Evolutionary conservation across 2,888 invertebrate species (phyloP).

Genomic region (Epirrhoe tristata): DNA sequence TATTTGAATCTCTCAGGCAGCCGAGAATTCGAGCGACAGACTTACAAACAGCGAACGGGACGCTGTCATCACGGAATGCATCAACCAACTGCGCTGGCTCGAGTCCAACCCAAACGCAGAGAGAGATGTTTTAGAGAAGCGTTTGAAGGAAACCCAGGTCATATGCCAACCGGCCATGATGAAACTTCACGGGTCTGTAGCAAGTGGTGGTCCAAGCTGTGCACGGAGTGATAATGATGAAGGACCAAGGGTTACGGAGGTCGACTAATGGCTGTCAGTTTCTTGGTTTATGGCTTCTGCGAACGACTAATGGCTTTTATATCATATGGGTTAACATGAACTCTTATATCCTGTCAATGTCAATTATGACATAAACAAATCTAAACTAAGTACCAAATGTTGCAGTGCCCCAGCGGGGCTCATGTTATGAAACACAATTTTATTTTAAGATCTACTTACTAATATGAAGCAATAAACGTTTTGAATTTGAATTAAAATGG

Average conservation of each 20-base stretch:
- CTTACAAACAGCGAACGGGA: constrained; percentile 90
- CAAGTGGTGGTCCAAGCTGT: constrained; percentile 68
- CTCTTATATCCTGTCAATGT: too few relatives aligned
- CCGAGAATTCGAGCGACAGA: constrained; percentile 88
- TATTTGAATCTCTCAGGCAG: constrained; percentile 74
- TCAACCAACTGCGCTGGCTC: constrained; percentile 91
- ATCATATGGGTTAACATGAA: too few relatives aligned
- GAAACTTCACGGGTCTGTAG: constrained; percentile 88
- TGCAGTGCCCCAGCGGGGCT: too few relatives aligned
- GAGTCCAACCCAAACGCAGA: constrained; percentile 92
- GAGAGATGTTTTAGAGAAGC: constrained; percentile 91
- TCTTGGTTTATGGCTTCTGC: too few relatives aligned
- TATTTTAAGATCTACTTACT: too few relatives aligned
- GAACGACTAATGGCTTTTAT: too few relatives aligned
- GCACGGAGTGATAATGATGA: constrained; percentile 64
- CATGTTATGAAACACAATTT: too few relatives aligned
- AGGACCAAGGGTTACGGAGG: constrained; percentile 89
- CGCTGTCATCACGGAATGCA: constrained; percentile 88
- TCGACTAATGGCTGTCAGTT: constrained; percentile 81
- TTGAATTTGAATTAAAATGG: too few relatives aligned
- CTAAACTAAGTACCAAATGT: too few relatives aligned
- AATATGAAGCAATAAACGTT: too few relatives aligned
- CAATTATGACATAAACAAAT: too few relatives aligned
- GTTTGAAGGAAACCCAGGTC: constrained; percentile 90
- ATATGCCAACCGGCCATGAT: constrained; percentile 93